Evolutionary conservation across 2,797 vertebrate species (phyloP).

Genomic region (Picus viridis): DNA sequence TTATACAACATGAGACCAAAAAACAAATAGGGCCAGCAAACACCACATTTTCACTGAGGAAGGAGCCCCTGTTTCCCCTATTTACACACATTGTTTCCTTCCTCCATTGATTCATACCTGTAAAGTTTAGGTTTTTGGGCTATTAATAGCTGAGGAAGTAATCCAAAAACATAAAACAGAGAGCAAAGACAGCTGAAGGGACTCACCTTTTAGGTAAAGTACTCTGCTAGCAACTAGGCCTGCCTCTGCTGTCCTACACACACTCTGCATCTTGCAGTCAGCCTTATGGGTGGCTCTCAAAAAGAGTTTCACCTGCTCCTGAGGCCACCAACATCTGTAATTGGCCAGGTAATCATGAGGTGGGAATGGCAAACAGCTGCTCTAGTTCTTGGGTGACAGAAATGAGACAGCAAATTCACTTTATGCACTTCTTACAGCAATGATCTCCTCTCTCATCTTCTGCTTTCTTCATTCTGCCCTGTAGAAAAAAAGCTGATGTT

Average conservation of each 20-base stretch:
- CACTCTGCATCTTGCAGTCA: background rate
- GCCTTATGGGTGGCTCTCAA: background rate
- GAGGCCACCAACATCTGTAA: background rate
- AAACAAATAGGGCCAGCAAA: background rate
- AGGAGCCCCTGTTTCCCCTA: background rate
- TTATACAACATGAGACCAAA: background rate
- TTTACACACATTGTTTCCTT: background rate
- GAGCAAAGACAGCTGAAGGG: background rate
- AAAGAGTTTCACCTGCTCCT: background rate
- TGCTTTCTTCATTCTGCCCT: background rate
- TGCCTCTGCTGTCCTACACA: fast-evolving
- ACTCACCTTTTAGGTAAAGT: background rate
- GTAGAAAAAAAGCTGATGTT: background rate
- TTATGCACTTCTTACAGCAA: background rate
- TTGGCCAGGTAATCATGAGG: background rate
- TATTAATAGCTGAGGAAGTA: background rate
- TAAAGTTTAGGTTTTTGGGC: background rate
- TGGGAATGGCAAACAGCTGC: background rate
- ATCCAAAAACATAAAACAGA: background rate
- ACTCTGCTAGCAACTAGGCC: background rate
- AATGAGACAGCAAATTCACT: background rate
- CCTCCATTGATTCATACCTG: background rate
- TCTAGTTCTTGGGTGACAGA: background rate
- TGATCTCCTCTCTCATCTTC: background rate
- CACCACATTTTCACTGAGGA: background rate